Evolutionary conservation across 2,888 invertebrate species (phyloP).

Genomic region (Furcula furcula): DNA sequence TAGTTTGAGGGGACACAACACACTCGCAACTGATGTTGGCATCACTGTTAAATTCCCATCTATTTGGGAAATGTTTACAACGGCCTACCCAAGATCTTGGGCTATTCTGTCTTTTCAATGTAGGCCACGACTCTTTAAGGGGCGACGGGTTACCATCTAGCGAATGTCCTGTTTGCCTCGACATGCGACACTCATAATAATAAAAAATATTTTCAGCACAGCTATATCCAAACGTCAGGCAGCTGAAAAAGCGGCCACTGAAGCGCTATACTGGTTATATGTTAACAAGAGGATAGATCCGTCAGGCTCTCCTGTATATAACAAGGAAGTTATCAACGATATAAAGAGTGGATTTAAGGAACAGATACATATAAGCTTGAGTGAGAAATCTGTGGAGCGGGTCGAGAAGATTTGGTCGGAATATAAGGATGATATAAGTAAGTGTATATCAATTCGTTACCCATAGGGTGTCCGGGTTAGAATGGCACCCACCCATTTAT

Average conservation of each 20-base stretch:
- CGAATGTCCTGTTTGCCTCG: too few relatives aligned
- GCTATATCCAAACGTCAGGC: slow-evolving; percentile 79
- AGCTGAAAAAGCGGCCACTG: slow-evolving; percentile 73
- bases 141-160: too few relatives aligned
- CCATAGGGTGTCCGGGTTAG: too few relatives aligned
- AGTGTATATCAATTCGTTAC: slow-evolving; percentile 33
- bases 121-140: too few relatives aligned
- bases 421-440: slow-evolving; percentile 70
- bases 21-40: too few relatives aligned
- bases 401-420: slow-evolving; percentile 65
- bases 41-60: too few relatives aligned
- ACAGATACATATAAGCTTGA: slow-evolving; percentile 49
- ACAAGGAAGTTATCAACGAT: slow-evolving; percentile 51
- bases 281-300: slow-evolving; percentile 65
- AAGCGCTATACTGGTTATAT: slow-evolving; percentile 80
- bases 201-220: slow-evolving; percentile 56
- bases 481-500: too few relatives aligned
- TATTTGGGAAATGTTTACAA: too few relatives aligned
- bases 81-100: too few relatives aligned
- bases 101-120: too few relatives aligned
- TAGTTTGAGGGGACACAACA: too few relatives aligned
- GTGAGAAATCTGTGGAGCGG: slow-evolving; percentile 50
- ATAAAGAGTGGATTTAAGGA: slow-evolving; percentile 50
- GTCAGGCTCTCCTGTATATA: slow-evolving; percentile 74
- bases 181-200: too few relatives aligned